phyloP scores from a whole-genome alignment of 2,888 invertebrate species.

The Incurvaria masculella region DNA sequence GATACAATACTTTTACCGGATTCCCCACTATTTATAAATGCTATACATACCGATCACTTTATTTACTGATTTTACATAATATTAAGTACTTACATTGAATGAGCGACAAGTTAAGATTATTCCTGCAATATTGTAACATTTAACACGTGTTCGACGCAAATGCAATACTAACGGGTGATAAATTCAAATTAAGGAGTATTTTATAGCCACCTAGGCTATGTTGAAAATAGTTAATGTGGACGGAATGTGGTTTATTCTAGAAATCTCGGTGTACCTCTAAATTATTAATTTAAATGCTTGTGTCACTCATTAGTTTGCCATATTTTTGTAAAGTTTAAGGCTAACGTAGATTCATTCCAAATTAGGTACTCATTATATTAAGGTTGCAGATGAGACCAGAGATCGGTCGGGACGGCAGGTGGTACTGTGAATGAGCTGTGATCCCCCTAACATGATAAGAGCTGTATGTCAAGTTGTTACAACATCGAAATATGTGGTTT shows the following conservation, averaged over 20 bases:
- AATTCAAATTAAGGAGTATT: background rate
- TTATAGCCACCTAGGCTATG: background rate
- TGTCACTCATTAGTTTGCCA: slow-evolving; percentile 28
- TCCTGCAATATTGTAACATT: slow-evolving; percentile 7
- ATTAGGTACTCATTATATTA: background rate
- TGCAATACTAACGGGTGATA: slow-evolving; percentile 19
- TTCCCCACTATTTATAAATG: too few relatives aligned
- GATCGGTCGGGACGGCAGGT: slow-evolving; percentile 48
- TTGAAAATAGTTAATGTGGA: background rate
- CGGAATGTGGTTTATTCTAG: background rate
- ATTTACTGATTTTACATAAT: background rate
- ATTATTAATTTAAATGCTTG: background rate
- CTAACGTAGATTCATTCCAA: background rate
- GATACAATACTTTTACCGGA: too few relatives aligned
- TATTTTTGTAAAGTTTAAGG: slow-evolving; percentile 31
- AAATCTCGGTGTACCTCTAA: background rate
- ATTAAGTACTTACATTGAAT: background rate
- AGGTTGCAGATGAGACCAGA: slow-evolving; percentile 23
- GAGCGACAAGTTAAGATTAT: background rate
- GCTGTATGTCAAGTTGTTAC: slow-evolving; percentile 40
- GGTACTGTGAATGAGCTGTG: slow-evolving; percentile 54
- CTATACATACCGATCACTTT: background rate
- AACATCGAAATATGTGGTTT: slow-evolving; percentile 52
- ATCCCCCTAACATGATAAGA: slow-evolving; percentile 50
- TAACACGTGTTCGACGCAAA: slow-evolving; percentile 11